Base-by-base conservation (phyloP, 1,140 invertebrate species). In the Eupeodes corollae region DNA sequence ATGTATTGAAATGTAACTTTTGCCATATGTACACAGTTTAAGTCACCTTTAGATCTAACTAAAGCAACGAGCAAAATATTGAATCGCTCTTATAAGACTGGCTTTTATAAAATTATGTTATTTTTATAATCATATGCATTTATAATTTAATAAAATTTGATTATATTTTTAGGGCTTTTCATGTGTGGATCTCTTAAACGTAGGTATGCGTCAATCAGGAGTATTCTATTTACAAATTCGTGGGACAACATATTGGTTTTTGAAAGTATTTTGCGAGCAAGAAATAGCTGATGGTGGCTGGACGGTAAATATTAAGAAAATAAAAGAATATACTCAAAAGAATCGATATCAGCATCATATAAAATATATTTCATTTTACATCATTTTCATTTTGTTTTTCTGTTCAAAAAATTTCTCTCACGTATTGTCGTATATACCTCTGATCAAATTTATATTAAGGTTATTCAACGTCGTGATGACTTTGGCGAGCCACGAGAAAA, bases 181-280 rank as follows among this genome's bases (percentile, higher is more conserved):
- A 11, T 93, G 90, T 62, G 77, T 85, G 9, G 88, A 93, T 61
- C 71, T 92, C 21, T 66, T 83, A 39, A 86, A 84, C 56, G 84
- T 81, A 46, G 88, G 88, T 3, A 87, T 89, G 81, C 78, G 79
- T 47, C 81, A 90, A 52, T 89, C 83, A 18, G 88, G 88, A 12
- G 85, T 91, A 2, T 92, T 90, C 64, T 89, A 91, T 56, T 72
- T 92, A 30, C 85, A 90, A 70, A 90, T 91, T 49, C 75, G 86
- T 35, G 88, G 87, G 5, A 91, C 86, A 1, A 89, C 86, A 1
- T 91, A 89, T 67, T 92, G 88, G 85, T 92, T 91, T 70, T 72
- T 93, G 30, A 87, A 88, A 61, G 89, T 93, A 6, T 91, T 77
- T 64, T 96, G 91, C 66, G 88, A 95, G 60, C 90, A 94, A 72